Evolutionary conservation across 2,113 vertebrate genomes (phyloP), one percentile per base, ranked within the genome.

Genomic region (Phoxinus phoxinus): DNA sequence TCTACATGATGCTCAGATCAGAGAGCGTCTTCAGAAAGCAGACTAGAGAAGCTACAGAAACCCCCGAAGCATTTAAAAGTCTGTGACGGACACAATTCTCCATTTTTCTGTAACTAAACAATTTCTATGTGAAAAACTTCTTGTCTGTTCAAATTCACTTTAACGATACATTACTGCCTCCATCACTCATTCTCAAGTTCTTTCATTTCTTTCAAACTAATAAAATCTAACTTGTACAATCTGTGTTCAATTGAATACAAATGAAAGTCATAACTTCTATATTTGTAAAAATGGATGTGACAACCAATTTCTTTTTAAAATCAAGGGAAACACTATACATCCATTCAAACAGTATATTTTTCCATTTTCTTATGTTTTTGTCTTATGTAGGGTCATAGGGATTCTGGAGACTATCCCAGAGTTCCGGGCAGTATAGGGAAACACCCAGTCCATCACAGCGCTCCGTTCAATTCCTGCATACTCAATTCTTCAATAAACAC

Each of bases 1-100:
- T 19, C 75, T 59, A 79, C 27, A 46, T 74, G 61, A 79, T 25
- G 53, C 11, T 59, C 76, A 79, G 76, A 61, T 79, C 53, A 79
- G 32, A 58, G 51, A 41, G 17, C 6, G 23, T 41, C 19, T 78
- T 59, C 53, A 78, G 48, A 30, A 76, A 76, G 56, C 27, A 76
- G 27, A 77, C 48, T 35, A 35, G 30, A 30, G 9, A 59, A 78
- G n/a, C 41, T 73, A 44, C 71, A 6, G 71, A 73, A 73, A 44
- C 71, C 23, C 11, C n/a, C 0, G 23, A 46, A 41, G 15, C 71
- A 46, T n/a, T 37, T 80, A 77, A 77, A 77, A 58, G 51, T 27
- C 30, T 15, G 71, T 17, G 71, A 77, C 19, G 13, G 30, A 58
- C 27, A 58, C 30, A 35, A 35, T 77, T 30, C 10, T 37, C 27